phyloP scores from a whole-genome alignment of 1,140 invertebrate species.

The Aphaenogaster floridana region DNA sequence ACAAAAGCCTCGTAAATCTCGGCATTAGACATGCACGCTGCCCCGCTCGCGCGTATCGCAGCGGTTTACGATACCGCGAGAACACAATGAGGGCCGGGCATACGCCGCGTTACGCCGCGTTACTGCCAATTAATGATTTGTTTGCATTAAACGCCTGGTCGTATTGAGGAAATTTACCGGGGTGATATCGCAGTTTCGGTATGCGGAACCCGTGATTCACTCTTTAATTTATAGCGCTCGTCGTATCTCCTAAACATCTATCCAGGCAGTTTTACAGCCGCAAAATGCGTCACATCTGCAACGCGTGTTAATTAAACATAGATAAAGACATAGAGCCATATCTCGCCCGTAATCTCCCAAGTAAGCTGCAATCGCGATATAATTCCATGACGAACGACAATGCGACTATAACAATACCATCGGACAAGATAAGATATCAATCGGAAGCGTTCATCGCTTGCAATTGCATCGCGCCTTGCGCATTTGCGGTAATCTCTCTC shows the following conservation, averaged over 20 bases:
- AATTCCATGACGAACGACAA: not conserved
- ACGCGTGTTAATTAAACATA: not conserved
- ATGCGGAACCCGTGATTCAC: not conserved
- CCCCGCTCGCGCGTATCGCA: constrained; percentile 4
- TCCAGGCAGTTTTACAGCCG: not conserved
- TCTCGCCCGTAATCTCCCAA: not conserved
- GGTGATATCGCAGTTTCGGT: not conserved
- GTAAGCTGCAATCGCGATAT: not conserved
- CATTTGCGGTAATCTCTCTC: not conserved
- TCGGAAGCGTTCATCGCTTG: not conserved
- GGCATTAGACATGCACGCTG: constrained; percentile 11
- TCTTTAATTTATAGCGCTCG: not conserved
- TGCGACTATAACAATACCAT: not conserved
- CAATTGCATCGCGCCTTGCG: not conserved
- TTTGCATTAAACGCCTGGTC: constrained; percentile 4
- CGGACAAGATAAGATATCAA: constrained; percentile 43
- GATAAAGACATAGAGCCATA: not conserved
- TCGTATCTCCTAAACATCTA: not conserved
- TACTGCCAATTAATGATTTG: constrained; percentile 43
- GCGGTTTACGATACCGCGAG: constrained; percentile 15
- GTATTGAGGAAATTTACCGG: not conserved
- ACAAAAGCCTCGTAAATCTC: constrained; percentile 52
- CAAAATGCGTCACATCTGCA: not conserved
- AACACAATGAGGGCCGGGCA: not conserved
- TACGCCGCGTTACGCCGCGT: not conserved